Base-by-base conservation (phyloP, 1,140 invertebrate species). In the Meloidogyne floridensis region DNA sequence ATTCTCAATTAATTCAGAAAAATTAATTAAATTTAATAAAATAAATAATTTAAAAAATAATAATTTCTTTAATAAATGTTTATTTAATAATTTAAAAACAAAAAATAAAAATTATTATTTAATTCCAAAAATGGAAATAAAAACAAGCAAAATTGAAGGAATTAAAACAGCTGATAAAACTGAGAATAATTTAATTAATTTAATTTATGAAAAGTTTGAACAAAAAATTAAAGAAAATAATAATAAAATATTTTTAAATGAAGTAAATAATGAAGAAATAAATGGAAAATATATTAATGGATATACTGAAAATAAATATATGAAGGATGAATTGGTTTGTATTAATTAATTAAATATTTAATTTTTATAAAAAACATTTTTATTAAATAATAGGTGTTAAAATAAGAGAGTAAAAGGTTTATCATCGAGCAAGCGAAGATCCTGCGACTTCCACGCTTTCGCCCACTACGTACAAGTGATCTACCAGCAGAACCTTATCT, bases 211-310 rank as follows among this genome's bases (percentile, higher is more conserved):
- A 65, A n/a, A n/a, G 18, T 65, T 65, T 65, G 59, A 65, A 65
- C n/a, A 65, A 18, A 65, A 65, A 65, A 65, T 65, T 65, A 65
- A 65, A 65, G 10, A 65, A 13, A 65, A 65, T 65, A 65, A 65
- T 59, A 59, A 15, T 15, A 59, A 15, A 65, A 65, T 65, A 5
- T 7, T 65, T 65, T 5, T 65, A 6, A 47, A 47, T 47, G 47
- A 8, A 47, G 0, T 47, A 47, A 47, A 47, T 47, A 47, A 47
- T 47, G 3, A 47, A 47, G 7, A 47, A 47, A 65, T 65, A n/a
- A 65, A 65, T 65, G 59, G n/a, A 18, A n/a, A 65, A n/a, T n/a
- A 1, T 59, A 15, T 59, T 59, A 13, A 59, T n/a, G n/a, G n/a
- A 65, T n/a, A 13, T 13, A 13, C n/a, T n/a, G n/a, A n/a, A n/a